These are phyloP conservation scores for Melanitta fusca DNA, from an alignment of 2,797 vertebrate species.

Conservation along the genomic window DNA sequence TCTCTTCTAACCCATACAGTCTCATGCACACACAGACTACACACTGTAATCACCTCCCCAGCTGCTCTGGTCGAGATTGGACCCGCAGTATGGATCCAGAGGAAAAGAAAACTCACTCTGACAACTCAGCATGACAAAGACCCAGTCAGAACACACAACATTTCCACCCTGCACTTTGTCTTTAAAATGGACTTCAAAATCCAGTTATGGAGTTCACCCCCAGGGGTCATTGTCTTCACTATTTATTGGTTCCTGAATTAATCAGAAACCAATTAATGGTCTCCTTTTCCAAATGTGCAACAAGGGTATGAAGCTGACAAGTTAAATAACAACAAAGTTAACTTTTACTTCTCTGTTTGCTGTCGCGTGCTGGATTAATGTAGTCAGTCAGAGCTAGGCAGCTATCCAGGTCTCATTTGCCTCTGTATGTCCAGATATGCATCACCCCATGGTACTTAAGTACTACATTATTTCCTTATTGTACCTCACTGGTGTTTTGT, in stretches of 20 bases:
- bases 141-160: fast-evolving
- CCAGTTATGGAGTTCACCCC: background rate
- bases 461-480: background rate
- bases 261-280: background rate
- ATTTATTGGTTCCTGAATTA: background rate
- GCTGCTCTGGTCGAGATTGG: fast-evolving
- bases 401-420: background rate
- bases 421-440: background rate
- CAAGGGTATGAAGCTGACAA: background rate
- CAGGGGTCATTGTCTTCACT: background rate
- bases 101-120: background rate
- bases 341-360: background rate
- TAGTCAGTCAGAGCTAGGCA: background rate
- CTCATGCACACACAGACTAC: background rate
- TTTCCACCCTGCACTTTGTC: background rate
- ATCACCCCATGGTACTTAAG: background rate
- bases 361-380: background rate
- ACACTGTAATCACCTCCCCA: background rate
- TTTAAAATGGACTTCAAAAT: background rate
- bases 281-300: background rate
- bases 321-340: background rate
- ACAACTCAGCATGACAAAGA: fast-evolving
- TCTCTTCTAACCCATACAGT: background rate
- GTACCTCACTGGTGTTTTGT: background rate
- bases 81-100: no score